Base-by-base conservation (phyloP, 1,140 invertebrate genomes). In the Caenorhabditis remanei region DNA sequence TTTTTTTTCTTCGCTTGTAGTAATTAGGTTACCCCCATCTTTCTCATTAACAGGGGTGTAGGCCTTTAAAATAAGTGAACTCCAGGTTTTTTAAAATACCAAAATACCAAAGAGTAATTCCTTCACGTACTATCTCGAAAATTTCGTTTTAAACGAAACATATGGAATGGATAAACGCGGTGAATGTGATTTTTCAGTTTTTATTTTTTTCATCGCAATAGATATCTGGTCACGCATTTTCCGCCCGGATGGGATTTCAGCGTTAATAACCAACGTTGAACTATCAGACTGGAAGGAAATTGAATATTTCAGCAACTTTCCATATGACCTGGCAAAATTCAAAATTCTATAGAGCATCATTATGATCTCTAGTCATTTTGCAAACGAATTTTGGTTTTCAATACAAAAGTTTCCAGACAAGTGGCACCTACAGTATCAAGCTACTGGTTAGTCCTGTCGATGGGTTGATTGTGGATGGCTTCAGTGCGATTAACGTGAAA, bases 401-500 rank as follows among this genome's bases (percentile, higher is more conserved):
- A n/a, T n/a, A 85, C 3, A 65, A 41, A 65, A 11, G 4, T 5
- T 82, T 88, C 43, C 63, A 88, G 87, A 86, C 67, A 7, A 56
- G 53, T 43, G 87, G 87, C 8, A 75, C 79, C 32, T 87, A 83
- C 85, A 87, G 50, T 65, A 86, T 88, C 21, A 86, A 88, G 41
- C 43, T 88, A 24, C 41, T 87, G 21, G 71, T 88, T 11, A 83
- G 71, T 41, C 87, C 87, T 13, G 85, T 88, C 1, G 79, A 88
- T 48, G 85, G 85, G 7, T 41, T 88, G 46, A 88, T 88, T 41
- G 87, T 88, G n/a, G 85, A 88, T 24, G 87, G 87, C 50, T 87
- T 88, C 75, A 53, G 46, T 21, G 85, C 87, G 16, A 71, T 88
- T 7, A 87, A 67, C 50, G 85, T 84, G 4, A 75, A 79, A 53